Evolutionary conservation across 2,888 invertebrate genomes (phyloP).

Genomic region (Apamea monoglypha): DNA sequence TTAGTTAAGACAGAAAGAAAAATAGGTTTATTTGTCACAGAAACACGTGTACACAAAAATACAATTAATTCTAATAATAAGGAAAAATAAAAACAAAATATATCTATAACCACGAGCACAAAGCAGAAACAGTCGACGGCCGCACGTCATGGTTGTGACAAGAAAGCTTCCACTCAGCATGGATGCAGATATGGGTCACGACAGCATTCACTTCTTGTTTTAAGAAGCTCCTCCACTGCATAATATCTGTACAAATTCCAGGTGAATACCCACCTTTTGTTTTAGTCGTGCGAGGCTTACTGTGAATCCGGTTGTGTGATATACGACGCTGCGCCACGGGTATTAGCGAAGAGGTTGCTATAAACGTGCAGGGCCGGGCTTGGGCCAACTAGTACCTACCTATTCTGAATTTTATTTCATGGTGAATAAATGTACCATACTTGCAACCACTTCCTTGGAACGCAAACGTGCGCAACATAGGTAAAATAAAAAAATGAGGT

Average conservation of each 20-base stretch:
- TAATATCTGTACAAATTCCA: conserved; percentile 17
- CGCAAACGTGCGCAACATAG: no score
- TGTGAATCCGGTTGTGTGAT: conserved; percentile 49
- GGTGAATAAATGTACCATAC: not conserved
- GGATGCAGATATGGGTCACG: not conserved
- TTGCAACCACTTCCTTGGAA: not conserved
- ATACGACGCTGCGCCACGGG: conserved; percentile 23
- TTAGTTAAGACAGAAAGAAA: no score
- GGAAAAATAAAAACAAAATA: no score
- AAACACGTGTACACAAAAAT: no score
- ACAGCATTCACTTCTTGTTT: not conserved
- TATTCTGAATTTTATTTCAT: not conserved
- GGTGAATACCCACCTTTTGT: conserved; percentile 19
- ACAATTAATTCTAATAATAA: no score
- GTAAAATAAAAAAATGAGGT: not conserved
- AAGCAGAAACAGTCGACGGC: no score
- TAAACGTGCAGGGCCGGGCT: conserved; percentile 30
- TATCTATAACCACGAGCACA: no score
- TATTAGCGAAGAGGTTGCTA: conserved; percentile 25
- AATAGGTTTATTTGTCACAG: no score
- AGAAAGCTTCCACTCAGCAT: no score
- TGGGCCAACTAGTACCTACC: not conserved
- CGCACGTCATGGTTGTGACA: no score
- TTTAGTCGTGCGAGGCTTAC: conserved; percentile 12
- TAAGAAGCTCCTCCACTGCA: not conserved